These are phyloP conservation scores for Gracilinanus agilis DNA, from an alignment of 2,113 vertebrate species.

Conservation along the genomic window DNA sequence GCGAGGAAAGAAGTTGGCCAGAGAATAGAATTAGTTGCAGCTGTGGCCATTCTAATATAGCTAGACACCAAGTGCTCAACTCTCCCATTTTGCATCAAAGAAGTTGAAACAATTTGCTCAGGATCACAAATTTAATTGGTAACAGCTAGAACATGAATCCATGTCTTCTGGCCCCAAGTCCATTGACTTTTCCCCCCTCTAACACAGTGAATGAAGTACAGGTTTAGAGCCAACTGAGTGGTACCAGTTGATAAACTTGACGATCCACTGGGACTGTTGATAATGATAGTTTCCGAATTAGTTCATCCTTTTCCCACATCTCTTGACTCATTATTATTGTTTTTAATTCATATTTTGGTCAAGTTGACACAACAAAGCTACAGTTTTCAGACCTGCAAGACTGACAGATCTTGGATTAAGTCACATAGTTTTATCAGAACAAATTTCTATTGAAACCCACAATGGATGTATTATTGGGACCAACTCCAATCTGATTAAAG, in stretches of 20 bases:
- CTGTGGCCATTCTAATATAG: neutral
- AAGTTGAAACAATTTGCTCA: neutral
- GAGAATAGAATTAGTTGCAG: neutral
- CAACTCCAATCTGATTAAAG: conserved; percentile 70
- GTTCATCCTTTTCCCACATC: neutral
- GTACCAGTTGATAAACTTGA: conserved; percentile 6
- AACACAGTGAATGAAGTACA: neutral
- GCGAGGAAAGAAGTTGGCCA: neutral
- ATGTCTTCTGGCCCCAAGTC: neutral
- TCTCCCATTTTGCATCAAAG: neutral
- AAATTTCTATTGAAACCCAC: neutral
- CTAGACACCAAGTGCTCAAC: neutral
- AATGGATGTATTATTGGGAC: neutral
- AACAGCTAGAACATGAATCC: neutral
- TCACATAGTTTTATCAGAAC: neutral
- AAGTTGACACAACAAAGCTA: conserved; percentile 30
- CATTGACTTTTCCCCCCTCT: neutral
- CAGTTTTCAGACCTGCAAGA: neutral
- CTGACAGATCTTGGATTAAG: neutral
- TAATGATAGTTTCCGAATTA: conserved; percentile 33
- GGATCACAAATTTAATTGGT: neutral
- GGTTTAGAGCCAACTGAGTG: neutral
- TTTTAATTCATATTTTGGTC: neutral
- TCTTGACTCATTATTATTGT: neutral
- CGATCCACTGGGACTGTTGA: neutral